Percentiles rank a stretch among this genome's conserved stretches.
phyloP scores from a whole-genome alignment of 2,113 vertebrate species.

The Columba janthina region DNA sequence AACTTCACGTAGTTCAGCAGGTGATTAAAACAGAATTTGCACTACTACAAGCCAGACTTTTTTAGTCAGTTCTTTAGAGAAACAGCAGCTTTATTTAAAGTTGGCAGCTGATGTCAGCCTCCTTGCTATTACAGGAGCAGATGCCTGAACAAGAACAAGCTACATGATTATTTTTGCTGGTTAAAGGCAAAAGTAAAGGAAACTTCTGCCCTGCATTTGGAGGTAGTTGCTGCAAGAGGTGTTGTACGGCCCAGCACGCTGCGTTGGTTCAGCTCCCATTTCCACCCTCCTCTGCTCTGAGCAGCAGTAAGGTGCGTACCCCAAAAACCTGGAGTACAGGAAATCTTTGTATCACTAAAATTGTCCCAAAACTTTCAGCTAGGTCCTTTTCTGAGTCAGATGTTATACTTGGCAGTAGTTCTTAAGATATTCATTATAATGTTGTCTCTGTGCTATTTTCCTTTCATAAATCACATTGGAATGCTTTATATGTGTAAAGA shows the following conservation, averaged over 20 bases:
- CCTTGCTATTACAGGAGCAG: accelerated
- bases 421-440: neutral
- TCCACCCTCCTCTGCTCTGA: accelerated
- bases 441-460: neutral
- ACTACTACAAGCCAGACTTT: accelerated
- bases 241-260: accelerated
- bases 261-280: accelerated
- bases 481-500: neutral
- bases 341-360: accelerated
- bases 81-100: neutral
- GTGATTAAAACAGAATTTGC: neutral
- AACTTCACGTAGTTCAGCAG: accelerated
- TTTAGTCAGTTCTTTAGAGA: neutral
- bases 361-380: neutral
- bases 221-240: neutral
- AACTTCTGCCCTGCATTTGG: neutral
- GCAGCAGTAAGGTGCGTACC: accelerated
- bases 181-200: neutral
- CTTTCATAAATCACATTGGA: neutral
- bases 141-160: neutral
- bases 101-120: neutral
- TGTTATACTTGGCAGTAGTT: neutral
- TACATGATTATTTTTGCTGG: neutral
- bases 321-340: neutral
- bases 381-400: neutral